Conservation (phyloP, 2,888 invertebrate species). For the Mesochorus sp. region DNA sequence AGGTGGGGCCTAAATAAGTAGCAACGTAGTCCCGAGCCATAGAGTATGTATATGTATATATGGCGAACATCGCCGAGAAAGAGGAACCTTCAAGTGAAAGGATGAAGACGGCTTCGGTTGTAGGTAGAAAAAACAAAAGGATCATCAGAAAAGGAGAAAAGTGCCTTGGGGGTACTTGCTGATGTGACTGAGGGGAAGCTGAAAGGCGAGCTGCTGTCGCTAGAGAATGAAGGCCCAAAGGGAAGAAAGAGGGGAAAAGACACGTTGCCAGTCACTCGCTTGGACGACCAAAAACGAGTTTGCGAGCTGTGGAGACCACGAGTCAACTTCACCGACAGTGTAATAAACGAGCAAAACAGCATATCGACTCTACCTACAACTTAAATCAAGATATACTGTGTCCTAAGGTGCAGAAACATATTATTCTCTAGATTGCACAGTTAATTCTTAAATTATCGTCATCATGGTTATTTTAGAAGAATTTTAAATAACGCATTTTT, state of each 20-base stretch:
- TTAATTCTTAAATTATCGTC: neutral
- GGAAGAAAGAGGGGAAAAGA: slow-evolving; percentile 36
- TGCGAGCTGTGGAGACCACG: neutral
- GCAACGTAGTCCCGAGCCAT: slow-evolving; percentile 63
- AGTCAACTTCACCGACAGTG: slow-evolving; percentile 15
- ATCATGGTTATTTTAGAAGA: neutral
- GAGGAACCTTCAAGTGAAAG: slow-evolving; percentile 64
- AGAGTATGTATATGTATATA: slow-evolving; percentile 76
- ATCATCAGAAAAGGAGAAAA: slow-evolving; percentile 34
- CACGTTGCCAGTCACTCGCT: slow-evolving; percentile 41
- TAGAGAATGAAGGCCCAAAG: slow-evolving; percentile 1
- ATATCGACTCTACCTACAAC: slow-evolving; percentile 16
- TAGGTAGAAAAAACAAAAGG: slow-evolving; percentile 42
- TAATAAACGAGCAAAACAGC: slow-evolving; percentile 23
- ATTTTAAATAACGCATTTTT: too few species aligned
- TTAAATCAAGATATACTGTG: neutral
- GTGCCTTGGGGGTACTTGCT: slow-evolving; percentile 44
- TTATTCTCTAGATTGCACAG: neutral
- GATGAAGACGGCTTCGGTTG: slow-evolving; percentile 70
- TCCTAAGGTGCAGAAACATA: neutral
- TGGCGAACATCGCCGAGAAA: slow-evolving; percentile 70
- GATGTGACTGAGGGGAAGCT: slow-evolving; percentile 18
- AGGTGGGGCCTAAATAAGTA: slow-evolving; percentile 74
- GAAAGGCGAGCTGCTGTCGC: slow-evolving; percentile 26
- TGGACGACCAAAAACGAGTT: slow-evolving; percentile 16